These are phyloP conservation scores for Halcyon senegalensis DNA, from an alignment of 2,113 vertebrate species.

Conservation along the genomic window DNA sequence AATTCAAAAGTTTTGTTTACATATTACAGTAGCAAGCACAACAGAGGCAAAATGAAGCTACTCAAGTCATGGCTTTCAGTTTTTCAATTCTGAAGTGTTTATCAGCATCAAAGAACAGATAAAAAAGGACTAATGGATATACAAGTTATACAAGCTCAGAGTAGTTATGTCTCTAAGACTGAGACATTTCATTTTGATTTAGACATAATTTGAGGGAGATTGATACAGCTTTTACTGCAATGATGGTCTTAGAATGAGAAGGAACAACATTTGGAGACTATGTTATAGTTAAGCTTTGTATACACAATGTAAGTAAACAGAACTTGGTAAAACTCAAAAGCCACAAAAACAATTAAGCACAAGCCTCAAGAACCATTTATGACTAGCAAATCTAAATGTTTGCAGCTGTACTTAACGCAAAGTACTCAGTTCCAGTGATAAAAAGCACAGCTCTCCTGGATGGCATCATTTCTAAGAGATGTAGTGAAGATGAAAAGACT, in stretches of 20 bases:
- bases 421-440: neutral
- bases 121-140: neutral
- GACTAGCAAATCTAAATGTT: neutral
- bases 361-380: neutral
- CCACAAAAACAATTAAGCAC: neutral
- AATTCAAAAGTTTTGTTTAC: neutral
- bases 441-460: neutral
- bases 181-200: neutral
- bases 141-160: neutral
- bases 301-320: conserved; percentile 1
- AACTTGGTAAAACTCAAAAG: conserved; percentile 26
- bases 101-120: neutral
- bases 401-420: neutral
- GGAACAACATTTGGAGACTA: neutral
- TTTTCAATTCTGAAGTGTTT: neutral
- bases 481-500: neutral
- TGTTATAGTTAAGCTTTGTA: conserved; percentile 1
- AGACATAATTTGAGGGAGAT: neutral
- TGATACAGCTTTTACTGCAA: neutral
- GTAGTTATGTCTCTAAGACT: neutral
- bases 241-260: neutral
- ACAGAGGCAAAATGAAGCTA: neutral
- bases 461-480: neutral
- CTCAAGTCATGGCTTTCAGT: neutral
- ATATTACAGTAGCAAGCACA: neutral